Base-by-base conservation (phyloP, 2,888 invertebrate genomes). In the Drosophila melanocephala region DNA sequence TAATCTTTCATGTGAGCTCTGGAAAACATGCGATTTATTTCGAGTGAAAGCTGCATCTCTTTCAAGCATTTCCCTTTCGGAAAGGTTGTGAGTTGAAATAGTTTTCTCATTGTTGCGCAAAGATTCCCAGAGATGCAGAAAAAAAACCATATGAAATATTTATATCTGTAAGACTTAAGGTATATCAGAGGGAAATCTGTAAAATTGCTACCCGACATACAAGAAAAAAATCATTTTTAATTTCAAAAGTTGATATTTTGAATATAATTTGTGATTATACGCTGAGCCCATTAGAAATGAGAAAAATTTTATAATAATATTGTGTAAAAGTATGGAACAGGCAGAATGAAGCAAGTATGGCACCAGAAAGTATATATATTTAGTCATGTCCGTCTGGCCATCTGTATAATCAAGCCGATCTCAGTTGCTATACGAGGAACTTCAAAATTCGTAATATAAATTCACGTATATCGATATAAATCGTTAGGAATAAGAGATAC, bases 1-100 rank as follows among this genome's bases (percentile, higher is more conserved):
- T n/a, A 39, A 57, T 39, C 12, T 44, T 26, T 22, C 33, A 35
- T 57, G 30, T 28, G 30, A 9, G 22, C 16, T 28, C 26, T 7
- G 57, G 39, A 28, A 64, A 64, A 51, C 55, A 50, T 33, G 63
- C 62, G 47, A 59, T 44, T 59, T 32, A 16, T n/a, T 44, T 50
- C 4, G n/a, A 62, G 55, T 51, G 58, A 75, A 75, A 75, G 69
- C 37, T 53, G 32, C 14, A 58, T 35, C 42, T 42, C 9, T 44
- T 51, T 53, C 39, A 6, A 19, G 14, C 7, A 19, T 30, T 64
- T 47, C 47, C 33, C 44, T 60, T 33, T 7, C 32, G 37, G 51
- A 44, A 52, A 73, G 22, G 19, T 4, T 47, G 7, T 16, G 28
- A 2, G 16, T 4, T 28, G 2, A 26, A 42, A 39, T 19, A 26